phyloP scores from a whole-genome alignment of 2,888 invertebrate species.

The Antheraea yamamai region DNA sequence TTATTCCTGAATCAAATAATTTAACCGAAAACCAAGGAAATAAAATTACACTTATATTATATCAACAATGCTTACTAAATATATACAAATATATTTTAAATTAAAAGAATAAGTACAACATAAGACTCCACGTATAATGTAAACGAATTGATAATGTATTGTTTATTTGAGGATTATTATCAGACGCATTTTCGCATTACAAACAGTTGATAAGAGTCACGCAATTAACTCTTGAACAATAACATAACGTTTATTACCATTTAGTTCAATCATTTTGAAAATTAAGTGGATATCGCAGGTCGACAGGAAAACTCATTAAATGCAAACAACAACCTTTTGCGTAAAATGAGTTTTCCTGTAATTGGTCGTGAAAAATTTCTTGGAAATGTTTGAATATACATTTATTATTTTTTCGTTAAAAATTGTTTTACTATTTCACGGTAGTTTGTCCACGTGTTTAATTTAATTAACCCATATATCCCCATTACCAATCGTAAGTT shows the following conservation, averaged over 20 bases:
- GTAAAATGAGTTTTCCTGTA: background rate
- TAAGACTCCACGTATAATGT: background rate
- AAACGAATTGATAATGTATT: background rate
- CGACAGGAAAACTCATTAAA: background rate
- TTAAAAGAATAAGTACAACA: background rate
- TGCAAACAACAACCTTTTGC: background rate
- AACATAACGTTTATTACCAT: background rate
- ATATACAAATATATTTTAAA: background rate
- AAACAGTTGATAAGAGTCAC: background rate
- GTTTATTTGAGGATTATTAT: background rate
- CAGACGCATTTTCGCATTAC: background rate
- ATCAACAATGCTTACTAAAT: background rate
- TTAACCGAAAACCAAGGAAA: background rate
- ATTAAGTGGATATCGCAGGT: background rate
- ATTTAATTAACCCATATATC: too few relatives aligned
- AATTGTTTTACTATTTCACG: too few relatives aligned
- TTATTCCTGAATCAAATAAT: background rate
- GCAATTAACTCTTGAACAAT: background rate
- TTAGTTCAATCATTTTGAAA: background rate
- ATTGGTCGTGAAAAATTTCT: too few relatives aligned
- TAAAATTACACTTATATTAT: background rate
- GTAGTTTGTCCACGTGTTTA: too few relatives aligned
- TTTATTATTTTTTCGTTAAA: too few relatives aligned
- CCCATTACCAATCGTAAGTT: too few relatives aligned
- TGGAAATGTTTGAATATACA: background rate